Conservation (phyloP, 2,888 invertebrate species). For the Chromoteleia sp. region DNA sequence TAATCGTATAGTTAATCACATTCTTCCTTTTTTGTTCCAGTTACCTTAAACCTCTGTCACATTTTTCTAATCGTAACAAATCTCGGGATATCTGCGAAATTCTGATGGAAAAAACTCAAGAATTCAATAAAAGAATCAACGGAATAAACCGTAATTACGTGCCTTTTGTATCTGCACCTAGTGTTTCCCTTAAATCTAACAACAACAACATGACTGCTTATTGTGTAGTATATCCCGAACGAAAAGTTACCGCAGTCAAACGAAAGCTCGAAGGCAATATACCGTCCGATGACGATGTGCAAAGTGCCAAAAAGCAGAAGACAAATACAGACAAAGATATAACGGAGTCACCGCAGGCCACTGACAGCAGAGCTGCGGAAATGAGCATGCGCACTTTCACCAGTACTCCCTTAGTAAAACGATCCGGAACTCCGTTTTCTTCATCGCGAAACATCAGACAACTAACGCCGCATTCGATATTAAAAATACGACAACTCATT, state of each 20-base stretch:
- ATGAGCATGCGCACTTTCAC: slow-evolving; percentile 73
- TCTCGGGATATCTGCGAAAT: slow-evolving; percentile 75
- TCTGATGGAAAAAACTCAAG: slow-evolving; percentile 78
- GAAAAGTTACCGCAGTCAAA: slow-evolving; percentile 70
- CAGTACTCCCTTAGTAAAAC: slow-evolving; percentile 79
- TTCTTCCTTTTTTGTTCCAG: slow-evolving; percentile 64
- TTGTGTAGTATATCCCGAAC: slow-evolving; percentile 77
- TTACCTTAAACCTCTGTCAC: slow-evolving; percentile 81
- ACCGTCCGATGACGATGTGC: slow-evolving; percentile 5
- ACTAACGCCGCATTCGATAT: slow-evolving; percentile 81
- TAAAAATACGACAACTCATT: slow-evolving; percentile 81
- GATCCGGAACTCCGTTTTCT: slow-evolving; percentile 74
- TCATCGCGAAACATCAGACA: slow-evolving; percentile 36
- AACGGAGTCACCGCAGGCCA: slow-evolving; percentile 15
- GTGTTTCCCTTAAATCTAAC: slow-evolving; percentile 73
- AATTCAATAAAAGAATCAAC: slow-evolving; percentile 77
- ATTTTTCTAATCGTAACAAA: slow-evolving; percentile 72
- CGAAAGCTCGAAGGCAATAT: slow-evolving; percentile 73
- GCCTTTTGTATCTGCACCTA: slow-evolving; percentile 82
- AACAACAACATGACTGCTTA: slow-evolving; percentile 59
- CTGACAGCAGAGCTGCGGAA: slow-evolving; percentile 42
- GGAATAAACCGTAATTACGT: slow-evolving; percentile 74
- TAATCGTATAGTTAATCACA: too few species aligned
- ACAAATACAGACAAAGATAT: slow-evolving; percentile 22
- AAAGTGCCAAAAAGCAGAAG: slow-evolving; percentile 70